Conservation (phyloP, 2,113 vertebrate species). For the Pelmatolapia mariae region DNA sequence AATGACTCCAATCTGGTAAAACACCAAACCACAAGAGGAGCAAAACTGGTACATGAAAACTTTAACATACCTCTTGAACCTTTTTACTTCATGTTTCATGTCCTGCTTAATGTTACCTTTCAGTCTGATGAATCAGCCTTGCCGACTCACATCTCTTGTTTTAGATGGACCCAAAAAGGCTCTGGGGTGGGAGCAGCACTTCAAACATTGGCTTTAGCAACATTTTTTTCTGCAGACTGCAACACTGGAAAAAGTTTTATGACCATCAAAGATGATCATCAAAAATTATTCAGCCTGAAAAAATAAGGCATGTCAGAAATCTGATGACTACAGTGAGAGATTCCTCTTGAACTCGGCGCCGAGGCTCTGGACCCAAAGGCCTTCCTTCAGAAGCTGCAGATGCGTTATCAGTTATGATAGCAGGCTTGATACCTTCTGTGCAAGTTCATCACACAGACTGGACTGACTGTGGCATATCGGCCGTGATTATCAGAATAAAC, state of each 20-base stretch:
- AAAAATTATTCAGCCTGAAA: not conserved
- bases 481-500: not conserved
- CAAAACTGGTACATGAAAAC: slow-evolving; percentile 1
- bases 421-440: not conserved
- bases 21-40: slow-evolving; percentile 26
- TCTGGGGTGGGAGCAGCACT: not conserved
- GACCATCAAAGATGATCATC: not conserved
- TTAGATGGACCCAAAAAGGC: not conserved
- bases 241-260: not conserved
- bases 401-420: not conserved
- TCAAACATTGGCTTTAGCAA: not conserved
- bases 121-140: not conserved
- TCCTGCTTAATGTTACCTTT: not conserved
- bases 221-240: not conserved
- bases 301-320: not conserved
- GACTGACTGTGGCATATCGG: not conserved
- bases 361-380: not conserved
- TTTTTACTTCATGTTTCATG: not conserved
- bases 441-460: not conserved
- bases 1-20: slow-evolving; percentile 46
- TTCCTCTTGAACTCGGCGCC: not conserved
- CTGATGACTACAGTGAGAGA: rapidly evolving
- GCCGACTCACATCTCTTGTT: not conserved
- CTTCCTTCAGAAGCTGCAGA: not conserved
- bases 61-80: not conserved